Base-by-base conservation (phyloP, 1,140 invertebrate genomes). In the Drosophila santomea region DNA sequence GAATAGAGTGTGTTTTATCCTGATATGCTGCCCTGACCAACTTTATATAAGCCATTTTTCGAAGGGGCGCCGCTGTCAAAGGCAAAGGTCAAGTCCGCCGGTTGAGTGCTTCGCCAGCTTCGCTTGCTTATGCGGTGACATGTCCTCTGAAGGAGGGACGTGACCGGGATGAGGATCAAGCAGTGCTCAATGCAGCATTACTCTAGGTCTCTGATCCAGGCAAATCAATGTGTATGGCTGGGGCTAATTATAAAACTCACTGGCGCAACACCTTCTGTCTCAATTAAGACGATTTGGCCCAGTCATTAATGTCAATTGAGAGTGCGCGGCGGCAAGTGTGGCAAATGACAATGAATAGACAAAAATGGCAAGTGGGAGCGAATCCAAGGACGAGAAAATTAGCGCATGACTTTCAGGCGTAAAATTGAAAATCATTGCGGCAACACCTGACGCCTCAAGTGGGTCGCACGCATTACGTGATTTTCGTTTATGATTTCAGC, bases 351-450 rank as follows among this genome's bases (percentile, higher is more conserved):
- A 86, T 86, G 83, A 86, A 86, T 86, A 89, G 83, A 81, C 84
- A 73, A 79, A 83, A 77, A 56, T n/a, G 23, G 8, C 32, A 32
- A 48, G 4, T 3, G 3, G 23, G 0, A 15, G 8, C 32, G 23
- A 14, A 23, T 7, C 11, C 8, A 55, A 23, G 63, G 63, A 80
- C 68, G 82, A 72, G 63, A 68, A 89, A 86, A 86, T 89, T 86
- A 86, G 83, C 75, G 83, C 84, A 86, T 88, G 83, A 86, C 84
- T 88, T 80, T 86, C 84, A 80, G 68, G 84, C 84, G 77, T 84
- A 89, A 89, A 89, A 89, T 89, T 84, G 84, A 89, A 89, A 89
- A 89, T 89, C 84, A 89, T 89, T 89, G 84, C 84, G 78, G 84
- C 85, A 89, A 89, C 84, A 89, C 84, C 85, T 89, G 84, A 76